Evolutionary conservation across 2,113 vertebrate species (phyloP).

Genomic region (Phyllostomus discolor): DNA sequence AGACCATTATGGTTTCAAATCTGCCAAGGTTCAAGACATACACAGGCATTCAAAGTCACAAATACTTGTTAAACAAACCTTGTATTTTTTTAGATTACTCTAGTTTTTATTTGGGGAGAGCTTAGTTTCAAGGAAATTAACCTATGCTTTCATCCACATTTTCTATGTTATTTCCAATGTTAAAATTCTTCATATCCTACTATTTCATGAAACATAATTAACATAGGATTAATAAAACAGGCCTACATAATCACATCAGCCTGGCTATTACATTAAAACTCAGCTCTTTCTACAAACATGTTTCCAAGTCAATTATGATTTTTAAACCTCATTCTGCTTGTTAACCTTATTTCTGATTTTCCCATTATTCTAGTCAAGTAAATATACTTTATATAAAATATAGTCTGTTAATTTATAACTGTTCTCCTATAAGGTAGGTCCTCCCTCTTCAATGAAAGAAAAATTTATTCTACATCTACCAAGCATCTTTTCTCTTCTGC

Average conservation of each 20-base stretch:
- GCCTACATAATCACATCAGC: neutral
- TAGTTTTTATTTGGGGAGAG: neutral
- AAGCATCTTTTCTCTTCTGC: slow-evolving; percentile 1
- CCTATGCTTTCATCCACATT: neutral
- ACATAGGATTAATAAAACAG: neutral
- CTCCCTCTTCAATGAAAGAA: neutral
- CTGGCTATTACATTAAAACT: neutral
- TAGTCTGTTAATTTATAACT: neutral
- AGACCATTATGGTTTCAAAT: neutral
- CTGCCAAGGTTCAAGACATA: neutral
- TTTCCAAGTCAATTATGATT: neutral
- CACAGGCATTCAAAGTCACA: neutral
- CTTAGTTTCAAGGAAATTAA: neutral
- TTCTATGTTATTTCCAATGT: neutral
- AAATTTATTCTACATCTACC: neutral
- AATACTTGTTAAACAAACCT: neutral
- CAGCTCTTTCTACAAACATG: neutral
- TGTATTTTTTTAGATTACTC: neutral
- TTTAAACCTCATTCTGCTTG: neutral
- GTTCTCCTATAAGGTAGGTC: neutral
- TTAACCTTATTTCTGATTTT: neutral
- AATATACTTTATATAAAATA: neutral
- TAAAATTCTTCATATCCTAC: neutral
- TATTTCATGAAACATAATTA: neutral
- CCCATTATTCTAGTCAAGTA: neutral